Evolutionary conservation across 2,113 vertebrate species (phyloP).

Genomic region (Brachirus orientalis): DNA sequence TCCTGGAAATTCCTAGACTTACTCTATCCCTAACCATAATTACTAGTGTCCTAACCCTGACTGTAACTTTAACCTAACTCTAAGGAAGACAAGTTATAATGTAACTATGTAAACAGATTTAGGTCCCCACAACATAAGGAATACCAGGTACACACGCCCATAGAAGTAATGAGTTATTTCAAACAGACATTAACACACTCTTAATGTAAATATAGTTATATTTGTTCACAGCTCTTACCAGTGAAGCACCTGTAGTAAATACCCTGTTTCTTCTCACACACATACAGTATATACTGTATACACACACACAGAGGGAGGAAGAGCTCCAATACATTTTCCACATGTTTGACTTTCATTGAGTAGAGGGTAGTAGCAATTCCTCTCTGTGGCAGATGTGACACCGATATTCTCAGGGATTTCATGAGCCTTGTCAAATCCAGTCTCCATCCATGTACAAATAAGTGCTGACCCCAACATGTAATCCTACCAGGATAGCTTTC

Average conservation of each 20-base stretch:
- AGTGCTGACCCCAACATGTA: constrained; percentile 39
- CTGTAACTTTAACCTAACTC: too few relatives aligned
- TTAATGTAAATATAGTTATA: too few relatives aligned
- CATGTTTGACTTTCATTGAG: constrained; percentile 46
- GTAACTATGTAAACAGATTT: too few relatives aligned
- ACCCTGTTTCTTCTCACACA: constrained; percentile 10
- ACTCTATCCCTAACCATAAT: too few relatives aligned
- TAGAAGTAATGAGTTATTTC: too few relatives aligned
- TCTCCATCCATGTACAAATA: constrained; percentile 44
- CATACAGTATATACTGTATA: too few relatives aligned
- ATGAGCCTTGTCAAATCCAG: constrained; percentile 39
- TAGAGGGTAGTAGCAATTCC: constrained; percentile 2
- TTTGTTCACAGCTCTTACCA: not conserved
- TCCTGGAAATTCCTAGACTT: too few relatives aligned
- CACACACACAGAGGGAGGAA: constrained; percentile 39
- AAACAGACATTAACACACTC: too few relatives aligned
- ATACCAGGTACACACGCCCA: too few relatives aligned
- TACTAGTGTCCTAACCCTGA: too few relatives aligned
- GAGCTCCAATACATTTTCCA: constrained; percentile 73
- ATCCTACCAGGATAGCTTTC: constrained; percentile 34
- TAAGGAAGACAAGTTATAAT: too few relatives aligned
- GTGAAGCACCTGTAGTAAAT: constrained; percentile 18
- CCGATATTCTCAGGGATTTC: constrained; percentile 18
- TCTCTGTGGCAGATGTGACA: constrained; percentile 14
- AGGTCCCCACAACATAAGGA: too few relatives aligned